A percentile compares a stretch with the other conserved stretches of the same genome.
Conservation (phyloP, 2,113 vertebrate species). For the Aegotheles bennettii region DNA sequence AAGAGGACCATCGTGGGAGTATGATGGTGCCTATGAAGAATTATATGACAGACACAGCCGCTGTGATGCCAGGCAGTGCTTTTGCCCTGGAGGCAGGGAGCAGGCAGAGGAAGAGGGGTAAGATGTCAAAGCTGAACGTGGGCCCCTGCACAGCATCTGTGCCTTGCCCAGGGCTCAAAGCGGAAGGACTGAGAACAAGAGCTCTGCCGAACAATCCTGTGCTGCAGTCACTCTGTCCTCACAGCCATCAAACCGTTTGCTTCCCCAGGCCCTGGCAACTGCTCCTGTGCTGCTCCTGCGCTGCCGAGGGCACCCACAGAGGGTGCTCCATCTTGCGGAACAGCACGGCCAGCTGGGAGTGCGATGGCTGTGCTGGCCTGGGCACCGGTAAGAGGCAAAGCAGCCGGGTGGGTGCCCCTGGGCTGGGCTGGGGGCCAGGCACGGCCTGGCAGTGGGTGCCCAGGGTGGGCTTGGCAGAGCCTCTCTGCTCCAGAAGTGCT, state of each 20-base stretch:
- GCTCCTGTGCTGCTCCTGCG: not conserved
- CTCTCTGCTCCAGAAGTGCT: not conserved
- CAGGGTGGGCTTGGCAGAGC: not conserved
- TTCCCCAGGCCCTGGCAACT: not conserved
- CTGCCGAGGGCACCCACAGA: not conserved
- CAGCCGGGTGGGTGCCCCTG: too few species aligned
- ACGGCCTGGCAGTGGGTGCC: not conserved
- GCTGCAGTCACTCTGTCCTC: not conserved
- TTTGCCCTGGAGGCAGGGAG: not conserved
- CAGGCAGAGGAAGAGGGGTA: too few species aligned
- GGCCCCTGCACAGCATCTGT: too few species aligned
- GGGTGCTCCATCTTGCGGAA: fast-evolving
- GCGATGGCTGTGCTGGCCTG: not conserved
- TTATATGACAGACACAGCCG: fast-evolving
- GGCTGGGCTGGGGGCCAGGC: not conserved
- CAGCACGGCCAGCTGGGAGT: not conserved
- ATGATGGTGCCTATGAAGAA: fast-evolving
- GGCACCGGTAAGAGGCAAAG: not conserved
- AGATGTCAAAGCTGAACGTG: too few species aligned
- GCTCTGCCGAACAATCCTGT: too few species aligned
- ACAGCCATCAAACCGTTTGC: fast-evolving
- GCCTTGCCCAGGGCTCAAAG: too few species aligned
- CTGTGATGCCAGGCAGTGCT: not conserved
- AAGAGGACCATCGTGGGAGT: too few species aligned
- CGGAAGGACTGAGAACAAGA: not conserved